phyloP scores from a whole-genome alignment of 1,140 invertebrate species.

The Hylaeus anthracinus region DNA sequence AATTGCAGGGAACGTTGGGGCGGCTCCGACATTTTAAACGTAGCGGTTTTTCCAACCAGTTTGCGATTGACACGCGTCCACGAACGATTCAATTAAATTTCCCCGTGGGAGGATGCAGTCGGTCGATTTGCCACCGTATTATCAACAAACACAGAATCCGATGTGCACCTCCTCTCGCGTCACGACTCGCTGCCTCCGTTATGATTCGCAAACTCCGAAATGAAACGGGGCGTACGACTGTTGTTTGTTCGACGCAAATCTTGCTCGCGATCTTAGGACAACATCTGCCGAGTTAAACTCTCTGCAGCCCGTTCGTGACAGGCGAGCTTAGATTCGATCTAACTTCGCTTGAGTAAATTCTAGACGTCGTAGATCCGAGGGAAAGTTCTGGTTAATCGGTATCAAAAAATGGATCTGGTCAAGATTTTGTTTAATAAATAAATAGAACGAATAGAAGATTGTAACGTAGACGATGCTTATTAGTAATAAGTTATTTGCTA shows the following conservation, averaged over 20 bases:
- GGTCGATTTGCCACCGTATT: slow-evolving; percentile 28
- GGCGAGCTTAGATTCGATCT: neutral
- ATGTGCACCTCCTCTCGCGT: slow-evolving; percentile 14
- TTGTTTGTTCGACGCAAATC: neutral
- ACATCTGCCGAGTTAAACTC: neutral
- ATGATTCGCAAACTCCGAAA: slow-evolving; percentile 15
- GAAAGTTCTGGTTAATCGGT: no score
- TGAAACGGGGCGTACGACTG: neutral
- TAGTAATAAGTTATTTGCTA: no score
- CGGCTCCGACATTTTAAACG: slow-evolving; percentile 10
- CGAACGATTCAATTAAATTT: slow-evolving; percentile 58
- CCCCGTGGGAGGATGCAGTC: slow-evolving; percentile 36
- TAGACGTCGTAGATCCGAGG: no score
- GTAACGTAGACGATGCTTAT: no score
- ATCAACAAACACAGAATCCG: slow-evolving; percentile 33
- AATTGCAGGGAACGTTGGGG: slow-evolving; percentile 16
- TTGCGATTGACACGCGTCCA: slow-evolving; percentile 51
- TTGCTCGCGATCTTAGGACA: neutral
- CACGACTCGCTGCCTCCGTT: slow-evolving; percentile 39
- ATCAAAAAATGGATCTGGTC: no score
- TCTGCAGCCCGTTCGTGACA: neutral
- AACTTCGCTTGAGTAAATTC: no score
- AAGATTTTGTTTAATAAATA: no score
- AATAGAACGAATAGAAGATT: no score
- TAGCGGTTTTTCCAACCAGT: slow-evolving; percentile 40